Percentiles rank a stretch among this genome's conserved stretches.
phyloP scores from a whole-genome alignment of 2,888 invertebrate species.

The Mamestra brassicae region DNA sequence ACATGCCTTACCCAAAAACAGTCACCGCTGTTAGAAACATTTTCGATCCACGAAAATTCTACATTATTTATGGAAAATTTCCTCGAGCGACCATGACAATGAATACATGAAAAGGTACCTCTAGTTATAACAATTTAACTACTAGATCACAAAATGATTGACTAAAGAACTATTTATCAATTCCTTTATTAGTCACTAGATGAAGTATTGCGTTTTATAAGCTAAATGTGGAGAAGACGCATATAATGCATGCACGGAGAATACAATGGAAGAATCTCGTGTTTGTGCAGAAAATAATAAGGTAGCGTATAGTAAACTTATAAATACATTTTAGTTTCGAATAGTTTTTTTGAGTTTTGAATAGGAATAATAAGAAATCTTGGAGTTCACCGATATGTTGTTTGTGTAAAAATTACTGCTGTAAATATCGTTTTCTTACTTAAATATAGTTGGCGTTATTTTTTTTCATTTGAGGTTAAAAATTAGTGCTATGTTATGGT shows the following conservation, averaged over 20 bases:
- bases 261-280: constrained; percentile 54
- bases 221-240: constrained; percentile 65
- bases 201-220: constrained; percentile 63
- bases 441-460: constrained; percentile 63
- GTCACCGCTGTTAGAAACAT: constrained; percentile 28
- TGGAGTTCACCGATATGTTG: constrained; percentile 60
- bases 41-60: constrained; percentile 47
- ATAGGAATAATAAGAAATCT: constrained; percentile 42
- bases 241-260: constrained; percentile 72
- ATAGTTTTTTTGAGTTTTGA: constrained; percentile 37
- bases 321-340: constrained; percentile 24
- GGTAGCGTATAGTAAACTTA: constrained; percentile 37
- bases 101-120: constrained; percentile 63
- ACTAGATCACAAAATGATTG: constrained; percentile 87
- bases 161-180: constrained; percentile 85
- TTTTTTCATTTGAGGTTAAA: constrained; percentile 43
- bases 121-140: constrained; percentile 73
- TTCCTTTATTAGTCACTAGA: constrained; percentile 82
- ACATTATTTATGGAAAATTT: constrained; percentile 19
- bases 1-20: constrained; percentile 22
- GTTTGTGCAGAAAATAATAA: constrained; percentile 53
- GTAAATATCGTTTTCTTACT: constrained; percentile 58
- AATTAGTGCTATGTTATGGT: constrained; percentile 25
- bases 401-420: constrained; percentile 56
- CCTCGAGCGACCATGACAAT: constrained; percentile 52